Percentiles rank a stretch among this genome's conserved stretches.
These are phyloP conservation scores for Diaperis boleti DNA, from an alignment of 2,888 invertebrate genomes.

Conservation along the genomic window DNA sequence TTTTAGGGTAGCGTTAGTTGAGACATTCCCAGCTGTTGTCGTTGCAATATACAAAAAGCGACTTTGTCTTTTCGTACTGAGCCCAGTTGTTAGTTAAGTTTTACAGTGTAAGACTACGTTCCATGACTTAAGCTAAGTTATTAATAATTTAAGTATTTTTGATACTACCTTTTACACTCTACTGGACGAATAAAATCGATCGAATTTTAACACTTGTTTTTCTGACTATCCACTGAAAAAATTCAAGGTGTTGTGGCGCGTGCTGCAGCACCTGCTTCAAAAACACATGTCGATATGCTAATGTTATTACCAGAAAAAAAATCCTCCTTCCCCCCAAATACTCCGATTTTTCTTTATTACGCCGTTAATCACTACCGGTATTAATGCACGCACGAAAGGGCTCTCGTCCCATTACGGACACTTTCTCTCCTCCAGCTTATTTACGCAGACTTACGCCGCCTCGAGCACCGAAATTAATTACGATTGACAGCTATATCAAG, in stretches of 20 bases:
- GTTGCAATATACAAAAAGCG: constrained; percentile 24
- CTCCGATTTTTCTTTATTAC: constrained; percentile 22
- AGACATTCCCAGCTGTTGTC: constrained; percentile 28
- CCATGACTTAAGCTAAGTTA: constrained; percentile 46
- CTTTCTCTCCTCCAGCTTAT: constrained; percentile 29
- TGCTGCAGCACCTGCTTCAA: constrained; percentile 57
- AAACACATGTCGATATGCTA: constrained; percentile 62
- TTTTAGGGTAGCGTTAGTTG: constrained; percentile 12
- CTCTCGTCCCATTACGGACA: constrained; percentile 11
- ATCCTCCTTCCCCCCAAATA: constrained; percentile 25
- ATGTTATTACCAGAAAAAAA: constrained; percentile 51
- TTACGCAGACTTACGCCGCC: constrained; percentile 2
- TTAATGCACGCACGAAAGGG: constrained; percentile 9
- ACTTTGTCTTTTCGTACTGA: constrained; percentile 29
- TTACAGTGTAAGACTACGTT: constrained; percentile 34
- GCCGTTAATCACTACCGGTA: constrained; percentile 35
- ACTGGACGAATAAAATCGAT: constrained; percentile 33
- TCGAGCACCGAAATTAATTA: constrained; percentile 22
- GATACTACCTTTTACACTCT: constrained; percentile 43
- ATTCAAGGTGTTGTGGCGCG: constrained; percentile 61
- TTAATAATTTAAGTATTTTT: constrained; percentile 43
- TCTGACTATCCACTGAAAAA: constrained; percentile 35
- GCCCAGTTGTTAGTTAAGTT: constrained; percentile 39
- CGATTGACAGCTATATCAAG: constrained; percentile 29
- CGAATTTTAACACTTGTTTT: constrained; percentile 27